Evolutionary conservation across 1,140 invertebrate genomes (phyloP).

Genomic region (Drosophila novamexicana): DNA sequence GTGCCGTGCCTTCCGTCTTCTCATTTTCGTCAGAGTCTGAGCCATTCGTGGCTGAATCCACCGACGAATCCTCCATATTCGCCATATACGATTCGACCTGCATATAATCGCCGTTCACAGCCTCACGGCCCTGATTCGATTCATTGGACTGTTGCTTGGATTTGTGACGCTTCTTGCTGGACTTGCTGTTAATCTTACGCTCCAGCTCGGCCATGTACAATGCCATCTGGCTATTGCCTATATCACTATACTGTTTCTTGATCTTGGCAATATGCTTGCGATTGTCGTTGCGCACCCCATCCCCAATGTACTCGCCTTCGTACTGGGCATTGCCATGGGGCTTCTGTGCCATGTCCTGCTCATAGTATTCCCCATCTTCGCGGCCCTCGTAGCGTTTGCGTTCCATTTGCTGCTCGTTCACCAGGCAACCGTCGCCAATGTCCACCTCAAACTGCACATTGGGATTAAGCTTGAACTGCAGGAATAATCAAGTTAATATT

Average conservation of each 20-base stretch:
- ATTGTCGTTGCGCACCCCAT: slow-evolving; percentile 1
- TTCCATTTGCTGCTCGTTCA: slow-evolving; percentile 35
- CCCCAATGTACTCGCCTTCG: slow-evolving; percentile 38
- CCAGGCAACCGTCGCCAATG: slow-evolving; percentile 64
- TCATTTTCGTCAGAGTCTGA: slow-evolving; percentile 48
- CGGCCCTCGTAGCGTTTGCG: slow-evolving; percentile 17
- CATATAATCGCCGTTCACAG: slow-evolving; percentile 1
- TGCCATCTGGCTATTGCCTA: slow-evolving; percentile 44
- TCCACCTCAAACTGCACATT: slow-evolving; percentile 69
- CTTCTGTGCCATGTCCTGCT: slow-evolving; percentile 19
- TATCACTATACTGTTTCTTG: slow-evolving; percentile 26
- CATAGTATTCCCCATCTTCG: slow-evolving; percentile 25
- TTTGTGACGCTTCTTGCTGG: slow-evolving; percentile 51
- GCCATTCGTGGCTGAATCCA: slow-evolving; percentile 17
- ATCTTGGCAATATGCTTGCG: slow-evolving; percentile 14
- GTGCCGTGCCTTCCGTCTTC: slow-evolving; percentile 31
- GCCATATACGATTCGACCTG: slow-evolving; percentile 49
- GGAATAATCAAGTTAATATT: no score
- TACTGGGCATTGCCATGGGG: slow-evolving; percentile 6
- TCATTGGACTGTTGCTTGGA: slow-evolving; percentile 16
- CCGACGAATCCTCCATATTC: slow-evolving; percentile 33
- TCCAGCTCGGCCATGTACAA: slow-evolving; percentile 52
- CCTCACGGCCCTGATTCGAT: not conserved
- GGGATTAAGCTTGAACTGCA: slow-evolving; percentile 63
- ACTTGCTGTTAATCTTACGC: slow-evolving; percentile 45